phyloP scores from a whole-genome alignment of 2,113 vertebrate genomes.

The Talpa occidentalis region DNA sequence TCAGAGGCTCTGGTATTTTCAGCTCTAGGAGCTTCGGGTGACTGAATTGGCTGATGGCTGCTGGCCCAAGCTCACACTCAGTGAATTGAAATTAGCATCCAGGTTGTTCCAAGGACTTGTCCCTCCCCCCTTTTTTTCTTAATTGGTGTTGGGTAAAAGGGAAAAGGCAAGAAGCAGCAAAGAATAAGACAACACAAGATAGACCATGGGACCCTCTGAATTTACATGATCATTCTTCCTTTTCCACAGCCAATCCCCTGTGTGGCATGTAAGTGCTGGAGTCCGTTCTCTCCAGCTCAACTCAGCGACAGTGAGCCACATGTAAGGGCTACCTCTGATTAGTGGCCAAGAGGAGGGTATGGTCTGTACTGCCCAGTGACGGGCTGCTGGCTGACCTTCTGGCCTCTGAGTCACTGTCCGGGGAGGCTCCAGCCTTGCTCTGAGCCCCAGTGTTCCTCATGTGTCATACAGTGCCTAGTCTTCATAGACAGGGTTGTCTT shows the following conservation, averaged over 20 bases:
- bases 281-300: neutral
- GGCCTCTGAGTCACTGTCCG: neutral
- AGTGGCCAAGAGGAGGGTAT: neutral
- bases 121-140: neutral
- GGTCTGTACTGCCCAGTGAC: neutral
- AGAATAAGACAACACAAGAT: neutral
- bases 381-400: neutral
- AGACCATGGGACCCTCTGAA: neutral
- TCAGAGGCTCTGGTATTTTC: slow-evolving; percentile 57
- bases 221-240: neutral
- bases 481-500: neutral
- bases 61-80: neutral
- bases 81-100: neutral
- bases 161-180: neutral
- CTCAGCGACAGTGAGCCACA: neutral
- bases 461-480: neutral
- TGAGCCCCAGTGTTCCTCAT: neutral
- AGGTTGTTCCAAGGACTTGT: neutral
- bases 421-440: neutral
- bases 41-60: slow-evolving; percentile 16
- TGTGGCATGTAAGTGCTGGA: neutral
- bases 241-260: neutral
- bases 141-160: neutral
- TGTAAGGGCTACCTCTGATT: neutral
- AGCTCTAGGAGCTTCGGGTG: neutral